Conservation (phyloP, 2,888 invertebrate genomes). For the Drosophila pseudotalamancana region DNA sequence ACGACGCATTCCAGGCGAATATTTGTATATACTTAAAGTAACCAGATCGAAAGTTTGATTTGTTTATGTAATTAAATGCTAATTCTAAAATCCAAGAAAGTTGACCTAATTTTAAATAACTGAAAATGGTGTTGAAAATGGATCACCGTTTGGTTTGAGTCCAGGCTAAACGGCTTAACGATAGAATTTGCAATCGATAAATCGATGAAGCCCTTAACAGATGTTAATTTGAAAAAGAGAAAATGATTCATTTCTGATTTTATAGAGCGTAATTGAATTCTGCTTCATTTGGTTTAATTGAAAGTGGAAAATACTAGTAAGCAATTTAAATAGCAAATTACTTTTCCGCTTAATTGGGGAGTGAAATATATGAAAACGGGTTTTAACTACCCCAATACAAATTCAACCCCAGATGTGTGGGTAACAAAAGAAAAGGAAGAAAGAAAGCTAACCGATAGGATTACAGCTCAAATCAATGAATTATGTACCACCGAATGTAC, state of each 20-base stretch:
- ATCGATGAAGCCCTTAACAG: not conserved
- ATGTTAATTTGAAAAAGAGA: not conserved
- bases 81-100: not conserved
- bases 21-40: conserved; percentile 92
- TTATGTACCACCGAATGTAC: conserved; percentile 40
- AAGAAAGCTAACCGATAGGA: conserved; percentile 25
- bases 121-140: not conserved
- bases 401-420: conserved; percentile 27
- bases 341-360: conserved; percentile 7
- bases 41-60: conserved; percentile 39
- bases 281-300: not conserved
- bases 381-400: conserved; percentile 35
- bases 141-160: not conserved
- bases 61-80: conserved; percentile 20
- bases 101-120: not conserved
- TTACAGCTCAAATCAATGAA: conserved; percentile 63
- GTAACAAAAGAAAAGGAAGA: conserved; percentile 3
- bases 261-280: not conserved
- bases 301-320: not conserved
- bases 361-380: conserved; percentile 3
- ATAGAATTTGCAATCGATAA: conserved; percentile 2
- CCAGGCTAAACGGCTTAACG: not conserved
- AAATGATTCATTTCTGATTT: not conserved
- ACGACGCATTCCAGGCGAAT: conserved; percentile 93
- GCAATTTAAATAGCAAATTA: conserved; percentile 5